phyloP scores from a whole-genome alignment of 2,888 invertebrate genomes.

The Pocota personata region DNA sequence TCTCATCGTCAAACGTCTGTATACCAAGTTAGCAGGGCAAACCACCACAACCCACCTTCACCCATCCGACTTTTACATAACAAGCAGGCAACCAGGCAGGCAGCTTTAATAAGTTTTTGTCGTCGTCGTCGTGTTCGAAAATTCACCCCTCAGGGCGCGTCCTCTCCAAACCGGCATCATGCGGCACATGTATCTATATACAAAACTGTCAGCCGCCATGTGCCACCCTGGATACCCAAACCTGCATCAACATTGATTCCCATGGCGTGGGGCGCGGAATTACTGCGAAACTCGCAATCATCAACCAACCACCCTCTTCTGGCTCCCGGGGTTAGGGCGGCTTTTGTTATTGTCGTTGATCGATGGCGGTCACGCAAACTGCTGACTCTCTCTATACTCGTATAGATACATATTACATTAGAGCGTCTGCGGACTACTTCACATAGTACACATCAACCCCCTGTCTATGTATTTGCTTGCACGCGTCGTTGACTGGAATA shows the following conservation, averaged over 20 bases:
- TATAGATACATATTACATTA: slow-evolving; percentile 29
- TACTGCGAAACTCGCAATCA: slow-evolving; percentile 55
- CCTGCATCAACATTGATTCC: slow-evolving; percentile 75
- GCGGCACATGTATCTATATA: slow-evolving; percentile 30
- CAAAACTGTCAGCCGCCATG: slow-evolving; percentile 60
- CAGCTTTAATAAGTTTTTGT: slow-evolving; percentile 64
- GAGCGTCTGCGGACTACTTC: slow-evolving; percentile 70
- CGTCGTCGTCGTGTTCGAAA: slow-evolving; percentile 51
- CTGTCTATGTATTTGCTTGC: slow-evolving; percentile 19
- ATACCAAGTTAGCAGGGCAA: not conserved
- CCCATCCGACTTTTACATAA: slow-evolving; percentile 53
- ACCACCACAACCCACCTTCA: not conserved
- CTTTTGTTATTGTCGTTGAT: slow-evolving; percentile 74
- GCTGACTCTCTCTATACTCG: slow-evolving; percentile 27
- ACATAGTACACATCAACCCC: slow-evolving; percentile 40
- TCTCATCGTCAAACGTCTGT: slow-evolving; percentile 1
- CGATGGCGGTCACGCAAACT: slow-evolving; percentile 75
- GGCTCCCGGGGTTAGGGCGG: slow-evolving; percentile 29
- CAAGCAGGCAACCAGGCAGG: slow-evolving; percentile 13
- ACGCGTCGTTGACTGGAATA: slow-evolving; percentile 33
- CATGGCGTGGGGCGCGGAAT: slow-evolving; percentile 67
- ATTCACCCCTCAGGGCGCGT: slow-evolving; percentile 57
- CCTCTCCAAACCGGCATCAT: slow-evolving; percentile 46
- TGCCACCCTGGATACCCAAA: slow-evolving; percentile 65
- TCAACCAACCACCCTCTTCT: slow-evolving; percentile 9